Percentiles rank a stretch among this genome's conserved stretches.
phyloP scores from a whole-genome alignment of 2,113 vertebrate species.

The Alectura lathami region DNA sequence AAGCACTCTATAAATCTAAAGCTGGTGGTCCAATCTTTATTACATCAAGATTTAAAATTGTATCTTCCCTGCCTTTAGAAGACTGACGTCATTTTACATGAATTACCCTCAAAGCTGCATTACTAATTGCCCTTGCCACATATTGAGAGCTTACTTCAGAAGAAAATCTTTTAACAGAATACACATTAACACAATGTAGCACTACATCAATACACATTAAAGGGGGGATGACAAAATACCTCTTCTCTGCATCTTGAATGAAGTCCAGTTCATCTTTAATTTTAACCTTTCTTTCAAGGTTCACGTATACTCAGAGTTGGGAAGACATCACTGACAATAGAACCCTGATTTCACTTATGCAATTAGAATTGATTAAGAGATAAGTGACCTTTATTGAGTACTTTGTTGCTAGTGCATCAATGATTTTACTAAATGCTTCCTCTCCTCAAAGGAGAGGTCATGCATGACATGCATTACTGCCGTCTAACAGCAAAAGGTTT shows the following conservation, averaged over 20 bases:
- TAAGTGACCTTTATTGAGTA: neutral
- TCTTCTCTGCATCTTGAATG: neutral
- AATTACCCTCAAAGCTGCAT: neutral
- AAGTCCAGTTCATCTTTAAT: neutral
- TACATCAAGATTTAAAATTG: neutral
- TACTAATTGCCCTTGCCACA: neutral
- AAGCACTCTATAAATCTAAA: neutral
- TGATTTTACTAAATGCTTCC: slow-evolving; percentile 4
- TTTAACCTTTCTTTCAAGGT: neutral
- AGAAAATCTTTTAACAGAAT: neutral
- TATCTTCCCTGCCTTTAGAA: neutral
- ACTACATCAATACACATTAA: neutral
- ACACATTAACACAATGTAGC: neutral
- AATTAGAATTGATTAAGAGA: neutral
- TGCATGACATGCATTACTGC: neutral
- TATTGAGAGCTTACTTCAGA: neutral
- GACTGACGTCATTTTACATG: neutral
- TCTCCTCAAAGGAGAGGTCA: neutral
- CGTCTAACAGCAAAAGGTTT: neutral
- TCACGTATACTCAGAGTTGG: neutral
- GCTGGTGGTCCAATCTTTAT: neutral
- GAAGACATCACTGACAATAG: neutral
- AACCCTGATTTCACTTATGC: neutral
- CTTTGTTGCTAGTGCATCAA: neutral
- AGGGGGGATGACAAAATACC: neutral